These are phyloP conservation scores for Chaetorhynchus papuensis DNA, from an alignment of 2,113 vertebrate genomes.

Conservation along the genomic window DNA sequence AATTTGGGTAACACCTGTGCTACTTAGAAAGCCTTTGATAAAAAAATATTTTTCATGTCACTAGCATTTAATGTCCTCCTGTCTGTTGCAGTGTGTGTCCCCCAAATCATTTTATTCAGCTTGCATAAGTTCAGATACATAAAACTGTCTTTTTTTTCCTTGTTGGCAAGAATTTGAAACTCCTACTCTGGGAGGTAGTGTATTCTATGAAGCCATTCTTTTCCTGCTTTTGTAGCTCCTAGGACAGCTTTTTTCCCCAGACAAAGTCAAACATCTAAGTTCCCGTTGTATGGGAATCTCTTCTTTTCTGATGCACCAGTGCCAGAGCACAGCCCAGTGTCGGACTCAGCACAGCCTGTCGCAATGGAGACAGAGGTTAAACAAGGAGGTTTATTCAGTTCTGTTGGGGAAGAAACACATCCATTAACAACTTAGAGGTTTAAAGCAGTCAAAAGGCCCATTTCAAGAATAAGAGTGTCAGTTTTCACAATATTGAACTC, in stretches of 20 bases:
- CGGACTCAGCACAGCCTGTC: neutral
- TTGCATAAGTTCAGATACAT: neutral
- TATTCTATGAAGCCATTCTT: conserved; percentile 42
- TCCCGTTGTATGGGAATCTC: conserved; percentile 7
- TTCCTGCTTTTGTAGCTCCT: conserved; percentile 51
- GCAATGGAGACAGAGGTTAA: conserved; percentile 50
- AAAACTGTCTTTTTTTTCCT: neutral
- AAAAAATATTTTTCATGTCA: neutral
- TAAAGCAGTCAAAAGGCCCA: conserved; percentile 59
- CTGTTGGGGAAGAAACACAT: conserved; percentile 54
- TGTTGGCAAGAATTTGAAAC: conserved; percentile 2
- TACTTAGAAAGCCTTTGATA: neutral
- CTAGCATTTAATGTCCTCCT: neutral
- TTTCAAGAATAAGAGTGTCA: conserved; percentile 56
- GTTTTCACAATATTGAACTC: conserved; percentile 60
- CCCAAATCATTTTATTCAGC: neutral
- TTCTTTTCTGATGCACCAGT: conserved; percentile 21
- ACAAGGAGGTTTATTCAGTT: conserved; percentile 59
- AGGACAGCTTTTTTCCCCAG: conserved; percentile 43
- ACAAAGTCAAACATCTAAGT: conserved; percentile 60
- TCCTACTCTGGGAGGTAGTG: neutral
- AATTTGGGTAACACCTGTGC: neutral
- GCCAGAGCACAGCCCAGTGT: neutral
- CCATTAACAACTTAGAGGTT: conserved; percentile 36
- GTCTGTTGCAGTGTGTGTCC: neutral